Base-by-base conservation (phyloP, 2,888 invertebrate genomes). In the Eudiplozoon nipponicum region DNA sequence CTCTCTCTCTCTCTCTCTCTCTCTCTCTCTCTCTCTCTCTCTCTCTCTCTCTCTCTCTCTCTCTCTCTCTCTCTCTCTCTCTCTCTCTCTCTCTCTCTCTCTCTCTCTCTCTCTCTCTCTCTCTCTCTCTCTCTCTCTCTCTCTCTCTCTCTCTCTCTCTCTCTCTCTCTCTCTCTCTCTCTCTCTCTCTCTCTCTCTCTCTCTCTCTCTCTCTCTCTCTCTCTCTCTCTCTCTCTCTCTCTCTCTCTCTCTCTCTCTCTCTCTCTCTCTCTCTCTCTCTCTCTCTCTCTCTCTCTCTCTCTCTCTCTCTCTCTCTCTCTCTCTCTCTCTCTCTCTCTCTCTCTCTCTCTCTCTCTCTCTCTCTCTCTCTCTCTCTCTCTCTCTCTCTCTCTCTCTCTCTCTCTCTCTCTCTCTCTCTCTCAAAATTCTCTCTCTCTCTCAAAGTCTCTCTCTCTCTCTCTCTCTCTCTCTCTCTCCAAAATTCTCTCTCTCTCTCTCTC, bases 401-500 rank as follows among this genome's bases (percentile, higher is more conserved):
- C 26, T 26, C 26, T 26, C 26, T 26, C 26, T 26, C 26, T 26
- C 26, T 26, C 9, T 26, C 9, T 26, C 26, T 26, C n/a, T n/a
- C n/a, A n/a, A n/a, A n/a, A n/a, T n/a, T n/a, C 26, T 26, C 26
- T 26, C 26, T 26, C 26, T 26, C 26, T 26, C 26, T 26, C 26
- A 9, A 9, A 26, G 11, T 26, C 26, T 26, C 26, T 26, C 26
- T 9, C 26, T 26, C 26, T 26, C 26, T 26, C 26, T 26, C 26
- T 26, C 11, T 9, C 26, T 26, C 26, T 26, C 11, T 26, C 26
- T 26, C 34, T 28, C 42, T 34, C 39, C 38, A 9, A 9, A 38
- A 33, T 35, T 22, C 38, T 39, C 42, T 22, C 33, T 26, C 38
- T 31, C 38, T 28, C 38, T 34, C 31, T 28, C 42, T 23, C 42